Evolutionary conservation across 1,140 invertebrate species (phyloP), one percentile per base, ranked within the genome.

Genomic region (Drosophila albomicans): DNA sequence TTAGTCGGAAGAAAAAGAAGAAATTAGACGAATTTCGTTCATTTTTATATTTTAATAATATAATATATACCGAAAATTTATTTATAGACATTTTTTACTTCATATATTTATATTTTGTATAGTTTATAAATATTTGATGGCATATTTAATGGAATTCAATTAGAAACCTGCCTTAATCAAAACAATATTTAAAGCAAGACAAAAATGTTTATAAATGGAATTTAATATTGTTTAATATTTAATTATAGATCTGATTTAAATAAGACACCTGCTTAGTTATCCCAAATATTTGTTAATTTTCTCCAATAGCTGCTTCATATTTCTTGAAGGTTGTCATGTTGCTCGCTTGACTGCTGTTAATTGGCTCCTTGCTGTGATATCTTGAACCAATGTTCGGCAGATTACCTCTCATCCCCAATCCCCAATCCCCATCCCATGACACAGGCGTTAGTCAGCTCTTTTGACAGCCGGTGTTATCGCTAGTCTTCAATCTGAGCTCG

Each of bases 331-430:
- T 6, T 61, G 8, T 25, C 20, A 45, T 25, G 63, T 3, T 25
- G 20, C 20, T 25, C 20, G 57, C 10, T 57, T 54, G 43, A 56
- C 56, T 20, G 2, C 1, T 5, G 11, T 66, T 72, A 66, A 66
- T 72, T 66, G 41, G 48, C 65, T 68, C 20, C 71, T 62, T 54
- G 72, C 65, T 69, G 72, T 13, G 71, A 46, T 61, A 41, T 41
- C 28, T 54, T n/a, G 41, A 54, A 8, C n/a, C 51, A 28, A 4
- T 41, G 46, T 43, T 11, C 2, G 28, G 8, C 35, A 20, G 8
- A 25, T 15, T 28, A 43, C 15, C 7, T 5, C 20, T 5, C 20
- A 30, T 13, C 5, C 30, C 5, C 30, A 25, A 25, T 25, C 0
- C 8, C 35, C 8, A 38, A 10, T 25, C 35, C 8, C 35, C 8